Percentiles rank a stretch among this genome's conserved stretches.
Conservation (phyloP, 2,113 vertebrate genomes). For the Hemiprocne comata region DNA sequence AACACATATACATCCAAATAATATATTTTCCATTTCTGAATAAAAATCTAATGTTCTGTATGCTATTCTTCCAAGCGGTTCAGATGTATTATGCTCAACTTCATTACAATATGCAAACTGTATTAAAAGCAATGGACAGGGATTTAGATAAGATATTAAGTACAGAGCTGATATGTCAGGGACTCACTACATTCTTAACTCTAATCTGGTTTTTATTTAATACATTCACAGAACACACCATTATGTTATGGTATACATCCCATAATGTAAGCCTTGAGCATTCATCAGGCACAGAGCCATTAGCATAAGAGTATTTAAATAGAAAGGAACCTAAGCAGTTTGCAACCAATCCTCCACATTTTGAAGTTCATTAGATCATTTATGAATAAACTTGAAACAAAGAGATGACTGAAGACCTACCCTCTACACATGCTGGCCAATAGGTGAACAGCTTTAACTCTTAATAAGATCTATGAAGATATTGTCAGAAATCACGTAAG, state of each 20-base stretch:
- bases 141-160: slow-evolving; percentile 24
- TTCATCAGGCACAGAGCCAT: neutral
- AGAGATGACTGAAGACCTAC: neutral
- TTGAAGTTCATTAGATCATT: neutral
- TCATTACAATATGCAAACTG: neutral
- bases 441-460: neutral
- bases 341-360: neutral
- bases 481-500: neutral
- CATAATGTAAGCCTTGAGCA: neutral
- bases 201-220: slow-evolving; percentile 27
- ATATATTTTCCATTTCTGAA: neutral
- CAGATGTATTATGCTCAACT: neutral
- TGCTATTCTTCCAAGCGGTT: neutral
- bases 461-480: neutral
- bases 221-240: neutral
- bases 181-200: neutral
- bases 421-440: neutral
- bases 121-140: neutral
- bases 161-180: neutral
- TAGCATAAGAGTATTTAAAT: neutral
- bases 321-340: neutral
- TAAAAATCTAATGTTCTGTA: neutral
- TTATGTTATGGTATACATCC: neutral
- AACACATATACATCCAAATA: neutral
- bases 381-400: neutral